phyloP scores from a whole-genome alignment of 2,888 invertebrate genomes.

The Himalopsyche anomala region DNA sequence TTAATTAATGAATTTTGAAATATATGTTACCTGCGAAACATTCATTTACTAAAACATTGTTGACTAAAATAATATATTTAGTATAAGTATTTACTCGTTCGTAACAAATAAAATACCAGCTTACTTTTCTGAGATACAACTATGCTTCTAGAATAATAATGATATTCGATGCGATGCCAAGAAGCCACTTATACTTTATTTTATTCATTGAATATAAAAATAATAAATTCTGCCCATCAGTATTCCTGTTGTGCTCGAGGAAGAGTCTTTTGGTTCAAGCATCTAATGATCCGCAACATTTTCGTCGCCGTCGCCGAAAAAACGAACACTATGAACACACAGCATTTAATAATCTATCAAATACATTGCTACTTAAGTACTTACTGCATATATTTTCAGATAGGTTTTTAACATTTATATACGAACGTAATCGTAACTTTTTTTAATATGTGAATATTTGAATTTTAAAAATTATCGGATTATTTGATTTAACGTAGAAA shows the following conservation, averaged over 20 bases:
- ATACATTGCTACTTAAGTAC: background rate
- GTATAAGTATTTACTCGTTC: too few species aligned
- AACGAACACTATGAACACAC: background rate
- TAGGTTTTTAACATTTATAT: too few species aligned
- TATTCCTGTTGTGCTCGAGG: conserved; percentile 44
- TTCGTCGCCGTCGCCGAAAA: conserved; percentile 25
- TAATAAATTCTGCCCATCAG: conserved; percentile 17
- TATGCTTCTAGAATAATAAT: background rate
- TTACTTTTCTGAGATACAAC: background rate
- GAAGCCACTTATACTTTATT: background rate
- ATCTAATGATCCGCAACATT: conserved; percentile 23
- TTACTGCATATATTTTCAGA: too few species aligned
- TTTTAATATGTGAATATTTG: too few species aligned
- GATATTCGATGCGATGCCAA: background rate
- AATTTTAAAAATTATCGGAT: too few species aligned
- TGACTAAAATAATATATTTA: too few species aligned
- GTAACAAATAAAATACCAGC: too few species aligned
- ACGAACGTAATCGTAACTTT: too few species aligned
- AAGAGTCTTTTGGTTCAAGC: conserved; percentile 29
- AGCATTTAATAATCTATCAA: background rate
- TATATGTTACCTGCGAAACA: too few species aligned
- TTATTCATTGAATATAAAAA: conserved; percentile 19
- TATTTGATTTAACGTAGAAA: too few species aligned
- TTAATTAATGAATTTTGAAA: too few species aligned
- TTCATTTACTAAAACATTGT: too few species aligned